Evolutionary conservation across 53 echinoderm and acorn worm species (phyloP), one percentile per base, ranked within the genome.

Genomic region (Pentamera pediparva): DNA sequence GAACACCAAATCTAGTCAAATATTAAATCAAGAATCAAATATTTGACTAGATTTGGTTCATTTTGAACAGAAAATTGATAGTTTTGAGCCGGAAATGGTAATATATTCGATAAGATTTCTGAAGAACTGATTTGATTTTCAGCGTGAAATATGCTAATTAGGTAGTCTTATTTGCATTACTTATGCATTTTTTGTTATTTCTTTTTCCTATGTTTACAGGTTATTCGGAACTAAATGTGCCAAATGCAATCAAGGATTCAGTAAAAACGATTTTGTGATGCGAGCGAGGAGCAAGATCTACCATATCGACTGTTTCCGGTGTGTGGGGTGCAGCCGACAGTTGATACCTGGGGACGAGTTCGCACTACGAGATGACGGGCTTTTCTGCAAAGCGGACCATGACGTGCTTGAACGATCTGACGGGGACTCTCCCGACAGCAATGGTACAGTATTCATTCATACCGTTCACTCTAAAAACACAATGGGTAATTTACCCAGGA

Each of bases 181-280:
- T 63, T 17, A 39, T 37, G 35, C 22, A 36, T 19, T 18, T 64
- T 1, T 24, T 20, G 6, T 38, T 32, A 11, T 59, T 52, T 37
- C 2, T 24, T 26, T 28, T 57, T 20, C 21, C 12, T 72, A 57
- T 33, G 18, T 21, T 56, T 33, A 28, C 76, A 96, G 98, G 89
- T 80, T 96, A 81, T 96, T 96, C 77, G 98, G 98, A 56, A 96
- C 98, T 61, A 98, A 98, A 74, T 98, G 98, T 84, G 98, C 98
- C 67, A 98, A 98, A 71, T 98, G 98, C 55, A 59, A 84, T 54
- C 98, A 88, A 57, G 91, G 98, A 13, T 98, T 98, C 82, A 89
- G 89, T 70, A 98, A 98, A 82, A 98, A 98, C 75, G 98, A 98
- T 76, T 98, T 98, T 35, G 98, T 98, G 54, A 98, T 98, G 98